A percentile compares a stretch with the other conserved stretches of the same genome.
phyloP scores from a whole-genome alignment of 2,113 vertebrate genomes.

The Xiphophorus couchianus region DNA sequence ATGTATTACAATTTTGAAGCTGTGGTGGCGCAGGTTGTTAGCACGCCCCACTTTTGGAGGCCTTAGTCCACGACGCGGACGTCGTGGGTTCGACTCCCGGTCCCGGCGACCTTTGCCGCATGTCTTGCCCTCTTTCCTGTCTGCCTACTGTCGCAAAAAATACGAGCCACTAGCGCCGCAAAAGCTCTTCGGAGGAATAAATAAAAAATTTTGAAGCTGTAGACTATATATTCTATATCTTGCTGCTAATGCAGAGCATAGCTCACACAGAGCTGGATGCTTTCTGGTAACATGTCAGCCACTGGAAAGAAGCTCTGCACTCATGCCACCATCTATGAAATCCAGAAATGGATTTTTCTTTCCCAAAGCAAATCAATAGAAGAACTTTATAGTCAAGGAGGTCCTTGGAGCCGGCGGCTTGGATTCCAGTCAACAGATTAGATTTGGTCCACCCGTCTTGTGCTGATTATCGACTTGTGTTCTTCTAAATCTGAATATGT shows the following conservation, averaged over 20 bases:
- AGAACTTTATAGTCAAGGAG: background rate
- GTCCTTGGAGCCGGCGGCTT: background rate
- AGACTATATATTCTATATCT: background rate
- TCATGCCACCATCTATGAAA: background rate
- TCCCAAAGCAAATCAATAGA: slow-evolving; percentile 11
- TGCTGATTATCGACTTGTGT: background rate
- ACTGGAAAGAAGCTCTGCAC: slow-evolving; percentile 1
- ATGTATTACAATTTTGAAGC: background rate
- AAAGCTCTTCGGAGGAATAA: background rate
- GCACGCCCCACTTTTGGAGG: too few species aligned
- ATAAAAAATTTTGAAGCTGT: background rate
- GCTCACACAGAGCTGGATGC: background rate
- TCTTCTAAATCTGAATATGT: background rate
- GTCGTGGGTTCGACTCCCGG: too few species aligned
- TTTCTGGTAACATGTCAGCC: slow-evolving; percentile 3
- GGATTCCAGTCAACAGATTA: background rate
- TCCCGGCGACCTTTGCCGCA: too few species aligned
- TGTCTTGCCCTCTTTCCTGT: too few species aligned
- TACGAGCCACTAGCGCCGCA: too few species aligned
- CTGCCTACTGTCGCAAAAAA: too few species aligned
- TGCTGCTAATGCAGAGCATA: background rate
- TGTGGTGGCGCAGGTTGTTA: too few species aligned
- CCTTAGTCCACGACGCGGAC: too few species aligned
- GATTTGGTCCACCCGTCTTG: background rate
- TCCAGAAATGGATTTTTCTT: slow-evolving; percentile 6